Conservation (phyloP, 2,113 vertebrate genomes). For the Microtus oregoni region DNA sequence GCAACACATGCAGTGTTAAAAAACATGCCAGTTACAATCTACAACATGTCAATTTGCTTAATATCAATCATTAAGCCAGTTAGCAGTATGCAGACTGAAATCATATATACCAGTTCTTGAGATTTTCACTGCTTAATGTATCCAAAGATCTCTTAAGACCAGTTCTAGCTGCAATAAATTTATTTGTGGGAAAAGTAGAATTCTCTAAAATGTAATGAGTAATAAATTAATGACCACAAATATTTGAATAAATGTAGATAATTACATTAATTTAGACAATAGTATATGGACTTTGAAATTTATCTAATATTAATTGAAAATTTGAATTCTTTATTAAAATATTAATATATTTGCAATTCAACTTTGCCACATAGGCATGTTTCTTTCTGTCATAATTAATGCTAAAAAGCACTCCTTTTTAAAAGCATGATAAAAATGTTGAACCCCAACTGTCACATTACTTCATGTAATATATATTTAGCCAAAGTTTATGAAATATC, state of each 20-base stretch:
- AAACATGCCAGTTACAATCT: background rate
- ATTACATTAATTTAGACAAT: slow-evolving; percentile 82
- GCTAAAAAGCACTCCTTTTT: slow-evolving; percentile 44
- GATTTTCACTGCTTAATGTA: background rate
- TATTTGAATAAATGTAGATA: slow-evolving; percentile 72
- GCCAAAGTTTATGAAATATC: slow-evolving; percentile 30
- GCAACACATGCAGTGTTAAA: background rate
- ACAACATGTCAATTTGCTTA: background rate
- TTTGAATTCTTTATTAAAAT: slow-evolving; percentile 71
- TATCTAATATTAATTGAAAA: slow-evolving; percentile 67
- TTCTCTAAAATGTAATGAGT: slow-evolving; percentile 65
- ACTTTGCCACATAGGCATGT: slow-evolving; percentile 33
- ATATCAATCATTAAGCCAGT: background rate
- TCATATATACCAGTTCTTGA: background rate
- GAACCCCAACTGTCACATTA: background rate
- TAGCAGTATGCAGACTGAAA: background rate
- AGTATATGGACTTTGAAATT: slow-evolving; percentile 71
- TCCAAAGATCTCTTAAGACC: background rate
- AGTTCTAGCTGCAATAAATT: background rate
- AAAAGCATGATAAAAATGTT: slow-evolving; percentile 33
- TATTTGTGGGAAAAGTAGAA: slow-evolving; percentile 44
- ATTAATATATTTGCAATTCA: slow-evolving; percentile 79
- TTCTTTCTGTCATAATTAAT: slow-evolving; percentile 43
- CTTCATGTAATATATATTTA: slow-evolving; percentile 56
- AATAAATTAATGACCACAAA: slow-evolving; percentile 57